Evolutionary conservation across 1,140 invertebrate species (phyloP), one percentile per base, ranked within the genome.

Genomic region (Philaenus spumarius): DNA sequence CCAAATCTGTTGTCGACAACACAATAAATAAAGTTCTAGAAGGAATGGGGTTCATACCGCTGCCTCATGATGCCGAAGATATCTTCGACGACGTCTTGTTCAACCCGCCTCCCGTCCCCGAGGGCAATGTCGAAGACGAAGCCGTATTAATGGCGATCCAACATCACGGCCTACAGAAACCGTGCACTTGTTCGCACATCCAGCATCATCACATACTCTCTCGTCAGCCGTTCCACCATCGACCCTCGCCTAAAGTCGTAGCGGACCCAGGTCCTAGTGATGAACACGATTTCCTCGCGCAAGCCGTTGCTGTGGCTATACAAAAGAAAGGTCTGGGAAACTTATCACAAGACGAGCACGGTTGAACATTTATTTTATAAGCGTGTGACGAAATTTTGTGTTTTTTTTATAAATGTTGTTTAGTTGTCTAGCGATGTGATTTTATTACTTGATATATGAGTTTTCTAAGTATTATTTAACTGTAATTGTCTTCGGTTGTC

Each of bases 21-120:
- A 72, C 72, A 7, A 69, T 74, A 14, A 75, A 75, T 60, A 66
- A 62, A 47, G 70, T 72, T 12, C 50, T 74, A 12, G 72, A 73
- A 64, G 68, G 72, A 37, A 64, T 66, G 62, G 62, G 62, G 2
- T 62, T 64, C 65, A 56, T 61, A 37, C 40, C 62, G 20, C 58
- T 61, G 30, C 59, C 64, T 17, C 60, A 60, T 17, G 37, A 63
- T 26, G 39, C 56, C 5, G 59, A 62, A 35, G 60, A 61, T 30
- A 43, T 62, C 4, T 42, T 65, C 9, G 60, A 59, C 22, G 47
- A 55, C 17, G 52, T 61, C 34, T 55, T 56, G 14, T 37, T 34
- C 17, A 43, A 55, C 30, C 42, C 37, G 17, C 61, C 58, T 30
- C 30, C 52, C 9, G 62, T 63, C 59, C 30, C 48, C 47, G 57